Base-by-base conservation (phyloP, 2,113 vertebrate species). In the Butastur rufipennis region DNA sequence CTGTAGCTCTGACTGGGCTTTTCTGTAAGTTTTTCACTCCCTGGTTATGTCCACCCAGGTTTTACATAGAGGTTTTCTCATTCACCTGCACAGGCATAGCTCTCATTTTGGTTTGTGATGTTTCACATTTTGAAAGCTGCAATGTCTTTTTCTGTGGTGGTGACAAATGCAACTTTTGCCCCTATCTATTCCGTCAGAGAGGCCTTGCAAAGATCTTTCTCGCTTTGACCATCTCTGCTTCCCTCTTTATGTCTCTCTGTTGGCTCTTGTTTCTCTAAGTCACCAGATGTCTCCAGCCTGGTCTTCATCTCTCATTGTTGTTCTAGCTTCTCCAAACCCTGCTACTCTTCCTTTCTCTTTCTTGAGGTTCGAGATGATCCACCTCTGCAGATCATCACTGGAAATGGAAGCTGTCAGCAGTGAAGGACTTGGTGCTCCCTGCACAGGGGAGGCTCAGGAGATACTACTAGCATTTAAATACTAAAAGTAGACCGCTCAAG, bases 361-460 rank as follows among this genome's bases (percentile, higher is more conserved):
- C 40, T 15, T 59, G 13, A 36, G 2, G 5, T 72, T 56, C 65
- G 21, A 82, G 14, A 11, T 59, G 13, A 55, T 21, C 13, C 13
- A 9, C 22, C 13, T 81, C 59, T 83, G 31, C 25, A 83, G 15
- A 59, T 45, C 6, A 11, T 32, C 6, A 12, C 2, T 40, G 48
- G 47, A 79, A 71, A 70, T 16, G 13, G 11, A 25, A 81, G 6
- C 13, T 81, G 13, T 42, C 42, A 83, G 17, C 27, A 62, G 27
- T 13, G 22, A 80, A 58, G n/a, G 25, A 45, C 13, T 48, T 70
- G 9, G 0, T 1, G 1, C 16, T 65, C 29, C 6, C 14, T 9
- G 2, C 0, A 5, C 10, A 71, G 10, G 3, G 10, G 5, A 66
- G 27, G 7, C 18, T 22, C 19, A 36, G 53, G 13, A 52, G 48